phyloP scores from a whole-genome alignment of 2,888 invertebrate genomes.

The Dusona sp. region DNA sequence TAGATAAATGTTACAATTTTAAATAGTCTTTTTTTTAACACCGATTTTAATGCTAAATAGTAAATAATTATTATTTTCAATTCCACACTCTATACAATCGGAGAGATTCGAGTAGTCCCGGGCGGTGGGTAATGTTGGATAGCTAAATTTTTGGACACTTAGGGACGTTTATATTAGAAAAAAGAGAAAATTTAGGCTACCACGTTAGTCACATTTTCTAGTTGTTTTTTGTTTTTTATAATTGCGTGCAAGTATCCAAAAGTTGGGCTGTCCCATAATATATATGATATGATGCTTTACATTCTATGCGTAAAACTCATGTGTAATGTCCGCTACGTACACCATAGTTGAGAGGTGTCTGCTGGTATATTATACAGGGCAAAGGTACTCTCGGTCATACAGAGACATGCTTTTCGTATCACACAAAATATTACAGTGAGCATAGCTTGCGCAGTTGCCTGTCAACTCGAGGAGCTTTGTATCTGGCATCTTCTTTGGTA shows the following conservation, averaged over 20 bases:
- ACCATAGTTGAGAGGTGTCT: slow-evolving; percentile 12
- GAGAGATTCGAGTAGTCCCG: too few relatives aligned
- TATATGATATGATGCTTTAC: neutral
- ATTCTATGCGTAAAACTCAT: slow-evolving; percentile 20
- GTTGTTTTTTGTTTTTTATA: too few relatives aligned
- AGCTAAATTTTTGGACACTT: too few relatives aligned
- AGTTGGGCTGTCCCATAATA: too few relatives aligned
- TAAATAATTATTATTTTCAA: neutral
- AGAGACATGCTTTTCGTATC: slow-evolving; percentile 16
- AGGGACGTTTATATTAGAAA: too few relatives aligned
- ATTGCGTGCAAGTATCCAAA: too few relatives aligned
- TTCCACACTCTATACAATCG: neutral
- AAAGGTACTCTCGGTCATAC: slow-evolving; percentile 26
- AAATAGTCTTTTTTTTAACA: neutral
- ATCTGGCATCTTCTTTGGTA: slow-evolving; percentile 45
- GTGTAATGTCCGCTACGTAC: slow-evolving; percentile 41
- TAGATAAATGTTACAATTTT: neutral
- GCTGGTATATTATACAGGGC: slow-evolving; percentile 6
- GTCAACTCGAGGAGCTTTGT: slow-evolving; percentile 54
- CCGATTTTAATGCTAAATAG: neutral
- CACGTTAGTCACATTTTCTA: too few relatives aligned
- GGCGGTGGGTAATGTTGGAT: too few relatives aligned
- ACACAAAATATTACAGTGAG: slow-evolving; percentile 20
- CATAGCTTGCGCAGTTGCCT: slow-evolving; percentile 38
- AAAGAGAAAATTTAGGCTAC: too few relatives aligned